phyloP scores from a whole-genome alignment of 2,888 invertebrate genomes.

The Diadromus collaris region DNA sequence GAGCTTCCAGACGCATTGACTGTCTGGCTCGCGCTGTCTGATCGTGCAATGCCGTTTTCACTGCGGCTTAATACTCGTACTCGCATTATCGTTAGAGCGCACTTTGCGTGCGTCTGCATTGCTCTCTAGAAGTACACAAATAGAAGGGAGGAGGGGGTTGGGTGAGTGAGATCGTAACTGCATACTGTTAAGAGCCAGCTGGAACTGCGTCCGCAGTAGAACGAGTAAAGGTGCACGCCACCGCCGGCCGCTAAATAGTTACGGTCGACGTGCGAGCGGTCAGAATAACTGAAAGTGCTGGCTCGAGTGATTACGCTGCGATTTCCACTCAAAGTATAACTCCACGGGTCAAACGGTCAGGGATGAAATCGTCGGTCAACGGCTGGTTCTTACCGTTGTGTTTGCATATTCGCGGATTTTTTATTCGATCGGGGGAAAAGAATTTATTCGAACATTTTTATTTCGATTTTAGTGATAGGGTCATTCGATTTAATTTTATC shows the following conservation, averaged over 20 bases:
- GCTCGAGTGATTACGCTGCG: conserved; percentile 18
- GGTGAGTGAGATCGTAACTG: not conserved
- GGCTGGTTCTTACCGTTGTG: not conserved
- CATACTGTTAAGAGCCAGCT: not conserved
- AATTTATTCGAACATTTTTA: not conserved
- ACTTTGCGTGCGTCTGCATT: conserved; percentile 15
- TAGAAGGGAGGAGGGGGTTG: not conserved
- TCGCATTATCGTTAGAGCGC: conserved; percentile 1
- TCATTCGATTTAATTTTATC: not conserved
- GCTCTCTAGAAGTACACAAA: not conserved
- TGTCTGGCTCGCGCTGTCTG: conserved; percentile 7
- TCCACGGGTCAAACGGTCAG: not conserved
- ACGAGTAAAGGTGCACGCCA: conserved; percentile 2
- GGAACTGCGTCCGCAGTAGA: not conserved
- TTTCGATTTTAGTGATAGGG: not conserved
- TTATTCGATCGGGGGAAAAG: too few relatives aligned
- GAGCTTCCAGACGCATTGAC: conserved; percentile 49
- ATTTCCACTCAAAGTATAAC: conserved; percentile 1
- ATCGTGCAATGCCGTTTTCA: conserved; percentile 18
- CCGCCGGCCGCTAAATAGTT: conserved; percentile 35
- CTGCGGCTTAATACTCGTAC: not conserved
- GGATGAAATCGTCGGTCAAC: not conserved
- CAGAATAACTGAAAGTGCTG: conserved; percentile 23
- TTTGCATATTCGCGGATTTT: not conserved
- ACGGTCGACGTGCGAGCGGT: conserved; percentile 34